These are phyloP conservation scores for Lacanobia oleracea DNA, from an alignment of 2,888 invertebrate genomes.

Conservation along the genomic window DNA sequence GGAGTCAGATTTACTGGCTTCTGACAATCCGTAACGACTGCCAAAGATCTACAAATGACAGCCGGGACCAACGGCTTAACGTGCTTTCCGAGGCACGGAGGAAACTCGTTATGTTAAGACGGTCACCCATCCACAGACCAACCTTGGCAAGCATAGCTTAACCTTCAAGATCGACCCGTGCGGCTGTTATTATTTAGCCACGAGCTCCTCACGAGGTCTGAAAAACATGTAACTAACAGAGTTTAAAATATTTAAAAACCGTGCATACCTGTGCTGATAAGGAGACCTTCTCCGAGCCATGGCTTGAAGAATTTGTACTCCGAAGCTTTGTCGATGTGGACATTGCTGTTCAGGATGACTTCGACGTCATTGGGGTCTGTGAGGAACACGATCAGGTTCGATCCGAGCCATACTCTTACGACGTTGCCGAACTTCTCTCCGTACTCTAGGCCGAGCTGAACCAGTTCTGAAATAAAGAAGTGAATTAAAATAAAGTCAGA, in stretches of 20 bases:
- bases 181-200: too few relatives aligned
- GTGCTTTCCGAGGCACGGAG: too few relatives aligned
- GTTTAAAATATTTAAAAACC: not conserved
- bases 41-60: too few relatives aligned
- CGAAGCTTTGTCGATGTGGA: constrained; percentile 93
- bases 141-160: too few relatives aligned
- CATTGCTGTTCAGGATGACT: constrained; percentile 93
- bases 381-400: constrained; percentile 91
- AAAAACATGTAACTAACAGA: too few relatives aligned
- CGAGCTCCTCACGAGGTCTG: too few relatives aligned
- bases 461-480: constrained; percentile 55
- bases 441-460: constrained; percentile 55
- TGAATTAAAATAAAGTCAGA: not conserved
- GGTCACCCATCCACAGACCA: too few relatives aligned
- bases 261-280: constrained; percentile 90
- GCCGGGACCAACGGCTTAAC: too few relatives aligned
- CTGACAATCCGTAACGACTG: too few relatives aligned
- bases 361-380: constrained; percentile 93
- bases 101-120: too few relatives aligned
- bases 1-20: too few relatives aligned
- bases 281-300: constrained; percentile 95
- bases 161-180: too few relatives aligned
- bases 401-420: constrained; percentile 88
- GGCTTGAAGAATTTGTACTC: constrained; percentile 95
- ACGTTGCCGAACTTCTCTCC: constrained; percentile 62